Conservation (phyloP, 2,797 vertebrate species). For the Trematomus bernacchii region DNA sequence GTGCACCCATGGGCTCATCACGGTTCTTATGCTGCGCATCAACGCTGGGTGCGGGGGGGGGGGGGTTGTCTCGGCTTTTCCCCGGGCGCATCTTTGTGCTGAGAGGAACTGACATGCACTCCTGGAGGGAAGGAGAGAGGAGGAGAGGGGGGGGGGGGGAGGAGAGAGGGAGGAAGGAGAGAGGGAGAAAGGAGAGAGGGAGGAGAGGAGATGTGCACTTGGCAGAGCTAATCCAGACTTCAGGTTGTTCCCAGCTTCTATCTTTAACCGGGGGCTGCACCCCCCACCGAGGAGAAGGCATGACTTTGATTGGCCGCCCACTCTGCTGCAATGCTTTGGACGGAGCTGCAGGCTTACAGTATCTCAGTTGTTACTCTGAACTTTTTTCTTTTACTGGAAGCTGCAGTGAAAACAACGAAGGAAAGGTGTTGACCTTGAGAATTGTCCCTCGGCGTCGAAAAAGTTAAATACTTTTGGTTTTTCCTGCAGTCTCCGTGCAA, state of each 20-base stretch:
- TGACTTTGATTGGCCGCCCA: slow-evolving; percentile 72
- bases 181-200: slow-evolving; percentile 15
- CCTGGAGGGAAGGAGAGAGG: slow-evolving; percentile 30
- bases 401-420: slow-evolving; percentile 48
- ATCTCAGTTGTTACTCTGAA: slow-evolving; percentile 47
- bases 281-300: slow-evolving; percentile 66
- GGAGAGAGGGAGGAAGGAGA: slow-evolving; percentile 10
- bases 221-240: slow-evolving; percentile 66
- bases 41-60: slow-evolving; percentile 12
- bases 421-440: slow-evolving; percentile 61
- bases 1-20: slow-evolving; percentile 31
- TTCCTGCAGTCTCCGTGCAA: slow-evolving; percentile 15
- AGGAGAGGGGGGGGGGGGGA: no score
- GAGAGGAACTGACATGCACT: slow-evolving; percentile 68
- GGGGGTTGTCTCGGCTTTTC: slow-evolving; percentile 33
- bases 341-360: slow-evolving; percentile 60
- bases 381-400: slow-evolving; percentile 46
- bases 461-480: slow-evolving; percentile 37
- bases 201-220: slow-evolving; percentile 27
- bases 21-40: slow-evolving; percentile 20
- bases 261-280: slow-evolving; percentile 65
- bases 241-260: slow-evolving; percentile 62
- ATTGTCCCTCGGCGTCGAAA: slow-evolving; percentile 50
- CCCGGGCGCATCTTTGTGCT: slow-evolving; percentile 43
- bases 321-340: slow-evolving; percentile 58